phyloP scores from a whole-genome alignment of 2,888 invertebrate species.

The Euplexia lucipara region DNA sequence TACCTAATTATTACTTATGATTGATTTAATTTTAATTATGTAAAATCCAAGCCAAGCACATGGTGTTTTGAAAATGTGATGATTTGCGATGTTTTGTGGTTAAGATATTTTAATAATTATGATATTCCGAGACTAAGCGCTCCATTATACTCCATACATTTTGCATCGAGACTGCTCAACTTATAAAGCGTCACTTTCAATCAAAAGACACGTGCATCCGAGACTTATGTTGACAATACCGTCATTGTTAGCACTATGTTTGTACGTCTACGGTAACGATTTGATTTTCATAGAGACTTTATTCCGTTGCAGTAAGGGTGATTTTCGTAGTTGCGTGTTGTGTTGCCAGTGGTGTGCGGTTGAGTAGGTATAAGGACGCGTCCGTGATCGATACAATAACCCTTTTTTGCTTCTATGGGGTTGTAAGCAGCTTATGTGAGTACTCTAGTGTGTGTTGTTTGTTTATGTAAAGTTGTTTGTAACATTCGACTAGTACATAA shows the following conservation, averaged over 20 bases:
- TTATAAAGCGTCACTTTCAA: conserved; percentile 14
- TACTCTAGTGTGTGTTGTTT: conserved; percentile 5
- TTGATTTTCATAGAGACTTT: neutral
- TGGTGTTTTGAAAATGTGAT: too few relatives aligned
- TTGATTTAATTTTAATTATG: too few relatives aligned
- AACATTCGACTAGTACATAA: neutral
- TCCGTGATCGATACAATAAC: conserved; percentile 51
- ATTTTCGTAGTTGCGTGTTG: neutral
- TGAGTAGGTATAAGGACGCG: conserved; percentile 4
- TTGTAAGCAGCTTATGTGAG: conserved; percentile 25
- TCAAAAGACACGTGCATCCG: conserved; percentile 34
- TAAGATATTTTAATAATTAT: too few relatives aligned
- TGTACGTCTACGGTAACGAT: neutral
- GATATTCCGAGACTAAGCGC: too few relatives aligned
- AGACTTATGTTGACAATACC: conserved; percentile 26
- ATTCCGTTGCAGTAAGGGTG: neutral
- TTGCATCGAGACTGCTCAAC: neutral
- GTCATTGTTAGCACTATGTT: neutral
- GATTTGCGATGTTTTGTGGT: too few relatives aligned
- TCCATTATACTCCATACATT: neutral
- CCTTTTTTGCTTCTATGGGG: conserved; percentile 22
- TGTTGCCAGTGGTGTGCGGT: neutral
- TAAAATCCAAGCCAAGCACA: too few relatives aligned
- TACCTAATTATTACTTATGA: too few relatives aligned
- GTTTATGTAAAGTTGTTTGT: neutral